Evolutionary conservation across 1,140 invertebrate genomes (phyloP).

Genomic region (Zaprionus kolodkinae): DNA sequence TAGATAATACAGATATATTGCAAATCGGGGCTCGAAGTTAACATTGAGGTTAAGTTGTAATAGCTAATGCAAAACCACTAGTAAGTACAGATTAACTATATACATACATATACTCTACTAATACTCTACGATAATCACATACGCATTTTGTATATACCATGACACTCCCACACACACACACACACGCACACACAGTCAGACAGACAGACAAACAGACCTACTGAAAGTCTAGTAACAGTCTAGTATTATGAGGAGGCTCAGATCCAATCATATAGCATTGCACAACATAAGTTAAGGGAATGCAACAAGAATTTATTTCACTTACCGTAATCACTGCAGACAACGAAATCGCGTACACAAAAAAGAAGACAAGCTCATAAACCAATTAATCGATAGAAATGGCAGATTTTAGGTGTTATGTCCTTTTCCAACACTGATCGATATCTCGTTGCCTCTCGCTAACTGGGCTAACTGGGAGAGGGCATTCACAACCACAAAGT

Average conservation of each 20-base stretch:
- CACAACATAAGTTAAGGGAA: constrained; percentile 11
- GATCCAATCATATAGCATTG: constrained; percentile 22
- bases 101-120: constrained; percentile 24
- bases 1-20: constrained; percentile 49
- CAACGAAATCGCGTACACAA: constrained; percentile 69
- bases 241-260: constrained; percentile 31
- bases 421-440: constrained; percentile 20
- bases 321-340: constrained; percentile 65
- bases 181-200: constrained; percentile 18
- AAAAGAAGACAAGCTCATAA: constrained; percentile 32
- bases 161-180: constrained; percentile 7
- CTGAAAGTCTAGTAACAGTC: constrained; percentile 13
- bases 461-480: constrained; percentile 1
- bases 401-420: constrained; percentile 12
- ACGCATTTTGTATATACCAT: constrained; percentile 29
- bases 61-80: constrained; percentile 55
- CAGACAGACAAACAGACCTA: not conserved
- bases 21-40: constrained; percentile 82
- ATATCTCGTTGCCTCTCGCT: too few relatives aligned
- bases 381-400: constrained; percentile 20
- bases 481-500: constrained; percentile 53
- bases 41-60: constrained; percentile 81
- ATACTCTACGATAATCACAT: constrained; percentile 20
- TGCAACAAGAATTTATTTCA: constrained; percentile 71
- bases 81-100: constrained; percentile 44